Conservation (phyloP, 2,888 invertebrate genomes). For the Nycteola revayana region DNA sequence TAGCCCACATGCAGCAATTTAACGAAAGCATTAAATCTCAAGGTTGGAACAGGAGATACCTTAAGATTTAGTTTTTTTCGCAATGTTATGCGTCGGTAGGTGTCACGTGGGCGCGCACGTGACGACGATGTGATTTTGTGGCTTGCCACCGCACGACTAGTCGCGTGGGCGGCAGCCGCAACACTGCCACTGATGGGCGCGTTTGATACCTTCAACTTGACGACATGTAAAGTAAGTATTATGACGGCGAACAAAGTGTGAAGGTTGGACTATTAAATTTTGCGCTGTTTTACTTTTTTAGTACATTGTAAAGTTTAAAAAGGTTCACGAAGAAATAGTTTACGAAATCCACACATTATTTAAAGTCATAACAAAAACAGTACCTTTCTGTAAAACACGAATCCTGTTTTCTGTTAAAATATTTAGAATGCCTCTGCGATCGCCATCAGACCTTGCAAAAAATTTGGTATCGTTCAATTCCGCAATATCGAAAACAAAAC, state of each 20-base stretch:
- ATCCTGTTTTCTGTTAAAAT: constrained; percentile 49
- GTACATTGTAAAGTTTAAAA: too few relatives aligned
- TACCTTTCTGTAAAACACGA: too few relatives aligned
- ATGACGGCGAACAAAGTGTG: constrained; percentile 32
- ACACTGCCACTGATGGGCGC: constrained; percentile 48
- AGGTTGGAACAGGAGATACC: constrained; percentile 68
- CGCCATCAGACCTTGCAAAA: constrained; percentile 50
- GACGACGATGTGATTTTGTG: constrained; percentile 56
- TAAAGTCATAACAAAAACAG: too few relatives aligned
- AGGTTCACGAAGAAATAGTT: too few relatives aligned
- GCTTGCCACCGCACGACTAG: constrained; percentile 58
- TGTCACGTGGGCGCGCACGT: constrained; percentile 77
- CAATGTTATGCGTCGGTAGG: constrained; percentile 73
- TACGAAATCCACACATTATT: too few relatives aligned
- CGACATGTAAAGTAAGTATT: constrained; percentile 38
- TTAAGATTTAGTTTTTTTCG: constrained; percentile 74
- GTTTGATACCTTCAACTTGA: constrained; percentile 34
- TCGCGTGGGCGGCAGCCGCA: constrained; percentile 65
- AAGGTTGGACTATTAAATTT: constrained; percentile 9
- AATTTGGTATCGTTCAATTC: constrained; percentile 55
- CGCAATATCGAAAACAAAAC: constrained; percentile 50
- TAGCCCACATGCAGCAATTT: constrained; percentile 69
- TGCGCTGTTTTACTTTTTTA: too few relatives aligned
- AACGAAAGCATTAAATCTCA: constrained; percentile 74
- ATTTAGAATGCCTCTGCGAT: constrained; percentile 49